Base-by-base conservation (phyloP, 2,888 invertebrate species). In the Microplitis deprimator region DNA sequence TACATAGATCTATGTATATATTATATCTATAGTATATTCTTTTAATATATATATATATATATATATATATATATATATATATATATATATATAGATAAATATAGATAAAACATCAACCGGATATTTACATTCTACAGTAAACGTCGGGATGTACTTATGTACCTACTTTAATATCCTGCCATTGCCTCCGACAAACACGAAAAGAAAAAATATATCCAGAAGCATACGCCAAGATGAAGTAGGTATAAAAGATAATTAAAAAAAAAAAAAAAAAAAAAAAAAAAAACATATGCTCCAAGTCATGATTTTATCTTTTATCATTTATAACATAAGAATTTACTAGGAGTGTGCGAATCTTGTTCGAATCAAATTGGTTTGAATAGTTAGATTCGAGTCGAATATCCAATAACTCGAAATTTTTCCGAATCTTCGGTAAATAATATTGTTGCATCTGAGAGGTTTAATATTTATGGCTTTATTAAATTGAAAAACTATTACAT, bases 141-240 rank as follows among this genome's bases (percentile, higher is more conserved):
- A 84, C 83, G 85, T 81, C 71, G 70, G 61, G 40, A 60, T 67
- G 50, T 64, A 60, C 20, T 16, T 81, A 84, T 83, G 82, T 82
- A 84, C 82, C 86, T 85, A 86, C 87, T 87, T 87, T 87, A 87
- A 87, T 87, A 87, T 87, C 87, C 86, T 87, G 87, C 85, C 87
- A 86, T 85, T 85, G 86, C 82, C 82, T 81, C 79, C 79, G 85
- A 84, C 84, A 85, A 87, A 85, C 85, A 84, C 75, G 79, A 82
- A 83, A 83, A 75, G 67, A 79, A 79, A 82, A 81, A 79, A 39
- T 69, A 39, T 69, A 62, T 40, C 69, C 68, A 41, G 64, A 76
- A 65, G 73, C 38, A 50, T 41, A 29, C 68, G 76, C 39, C 61
- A 50, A 71, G 62, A 72, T 60, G 13, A 67, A n/a, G 20, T 50